Evolutionary conservation across 2,113 vertebrate species (phyloP), one percentile per base, ranked within the genome.

Genomic region (Daphoenositta chrysoptera): DNA sequence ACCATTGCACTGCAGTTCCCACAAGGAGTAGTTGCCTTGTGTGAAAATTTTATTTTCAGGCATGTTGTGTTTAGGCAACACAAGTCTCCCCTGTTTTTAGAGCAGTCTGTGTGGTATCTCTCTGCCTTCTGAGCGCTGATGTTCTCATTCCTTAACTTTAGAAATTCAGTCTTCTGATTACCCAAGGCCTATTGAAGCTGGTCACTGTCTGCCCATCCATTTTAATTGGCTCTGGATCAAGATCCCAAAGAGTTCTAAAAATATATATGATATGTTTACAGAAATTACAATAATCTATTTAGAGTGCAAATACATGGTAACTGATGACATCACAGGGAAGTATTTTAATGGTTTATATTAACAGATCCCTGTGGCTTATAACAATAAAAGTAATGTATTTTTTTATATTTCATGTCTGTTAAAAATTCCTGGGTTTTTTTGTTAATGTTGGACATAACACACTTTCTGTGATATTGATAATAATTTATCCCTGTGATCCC

Each of bases 241-340:
- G 35, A 30, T 48, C 11, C 37, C 28, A 78, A 22, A 90, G 60
- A 93, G 88, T 89, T 93, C 94, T 96, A 96, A 94, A 97, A 94
- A 95, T 95, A 81, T 54, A 31, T 69, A 35, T 30, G 35, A 58
- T 87, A 60, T 75, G 42, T 89, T 96, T 96, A 95, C 86, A 89
- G 94, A 96, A 94, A 94, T 90, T 90, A 70, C 79, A 93, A 53
- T 81, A 69, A 89, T 81, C 71, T 95, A 82, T 97, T 96, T 96
- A 84, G 90, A 95, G 56, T 94, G 37, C 72, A 96, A 96, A 93
- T 91, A 92, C 45, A 39, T 48, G 68, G 68, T 42, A 81, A 93
- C 72, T 78, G 80, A 76, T 96, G 93, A 95, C 77, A 87, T 96
- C 90, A 96, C 53, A 57, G 60, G 47, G 47, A 94, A 83, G 48